These are phyloP conservation scores for Tribolium castaneum DNA, from an alignment of 1,140 invertebrate genomes.

Conservation along the genomic window DNA sequence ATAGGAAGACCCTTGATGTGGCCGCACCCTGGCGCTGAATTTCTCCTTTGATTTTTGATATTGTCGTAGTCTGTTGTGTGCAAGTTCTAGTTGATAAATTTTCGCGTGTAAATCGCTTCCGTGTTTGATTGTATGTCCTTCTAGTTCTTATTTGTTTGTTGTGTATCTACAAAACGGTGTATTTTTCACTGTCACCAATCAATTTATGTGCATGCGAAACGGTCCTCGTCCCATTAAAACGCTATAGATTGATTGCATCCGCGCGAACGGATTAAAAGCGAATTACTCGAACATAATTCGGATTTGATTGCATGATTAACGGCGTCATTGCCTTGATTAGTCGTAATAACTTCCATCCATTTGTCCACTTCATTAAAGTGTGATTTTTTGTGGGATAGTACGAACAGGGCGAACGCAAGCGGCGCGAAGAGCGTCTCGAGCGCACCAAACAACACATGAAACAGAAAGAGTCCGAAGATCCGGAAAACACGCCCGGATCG, in stretches of 20 bases:
- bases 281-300: conserved; percentile 10
- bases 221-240: conserved; percentile 8
- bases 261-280: not conserved
- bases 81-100: not conserved
- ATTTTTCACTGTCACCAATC: not conserved
- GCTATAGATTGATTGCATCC: not conserved
- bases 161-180: not conserved
- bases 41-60: no score
- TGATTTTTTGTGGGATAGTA: conserved; percentile 68
- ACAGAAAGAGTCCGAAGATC: conserved; percentile 65
- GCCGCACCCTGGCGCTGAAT: not conserved
- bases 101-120: not conserved
- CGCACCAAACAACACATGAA: conserved; percentile 70
- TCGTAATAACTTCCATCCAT: not conserved
- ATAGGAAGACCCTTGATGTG: not conserved
- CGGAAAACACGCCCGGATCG: conserved; percentile 52
- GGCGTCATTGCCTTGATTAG: conserved; percentile 13
- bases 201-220: conserved; percentile 14
- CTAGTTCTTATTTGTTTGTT: not conserved
- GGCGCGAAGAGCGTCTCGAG: conserved; percentile 72
- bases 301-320: conserved; percentile 37
- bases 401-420: conserved; percentile 81
- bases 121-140: not conserved
- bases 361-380: no score
- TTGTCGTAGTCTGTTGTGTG: not conserved